Conservation (phyloP, 2,797 vertebrate genomes). For the Rachycentron canadum region DNA sequence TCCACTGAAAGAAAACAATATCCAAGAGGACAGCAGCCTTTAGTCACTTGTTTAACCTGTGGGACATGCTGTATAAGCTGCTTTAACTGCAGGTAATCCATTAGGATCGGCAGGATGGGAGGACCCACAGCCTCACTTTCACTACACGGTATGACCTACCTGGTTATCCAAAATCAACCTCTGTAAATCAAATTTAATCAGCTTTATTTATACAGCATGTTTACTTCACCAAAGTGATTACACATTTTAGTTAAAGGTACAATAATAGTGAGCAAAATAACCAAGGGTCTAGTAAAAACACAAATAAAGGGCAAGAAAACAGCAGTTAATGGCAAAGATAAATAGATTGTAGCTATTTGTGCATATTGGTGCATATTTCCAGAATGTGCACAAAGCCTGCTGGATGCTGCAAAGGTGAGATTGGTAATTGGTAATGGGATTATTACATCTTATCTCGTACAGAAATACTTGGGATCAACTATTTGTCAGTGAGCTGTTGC, state of each 20-base stretch:
- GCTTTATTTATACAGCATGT: too few relatives aligned
- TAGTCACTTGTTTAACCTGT: slow-evolving; percentile 60
- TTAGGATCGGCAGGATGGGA: slow-evolving; percentile 34
- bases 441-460: slow-evolving; percentile 39
- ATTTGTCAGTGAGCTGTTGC: slow-evolving; percentile 24
- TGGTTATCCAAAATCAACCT: background rate
- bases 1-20: slow-evolving; percentile 17
- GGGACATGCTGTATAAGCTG: slow-evolving; percentile 67
- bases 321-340: background rate
- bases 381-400: background rate
- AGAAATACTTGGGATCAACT: slow-evolving; percentile 20
- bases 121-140: slow-evolving; percentile 53
- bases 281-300: background rate
- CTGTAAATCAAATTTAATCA: background rate
- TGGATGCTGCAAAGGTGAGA: slow-evolving; percentile 18
- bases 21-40: slow-evolving; percentile 18
- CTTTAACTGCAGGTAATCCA: slow-evolving; percentile 72
- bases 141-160: slow-evolving; percentile 11
- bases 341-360: too few relatives aligned
- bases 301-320: background rate
- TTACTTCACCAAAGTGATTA: too few relatives aligned
- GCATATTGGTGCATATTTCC: background rate
- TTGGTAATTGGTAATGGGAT: slow-evolving; percentile 36
- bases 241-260: too few relatives aligned
- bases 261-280: background rate